Conservation (phyloP, 53 echinoderm and acorn worm species). For the Astropecten irregularis region DNA sequence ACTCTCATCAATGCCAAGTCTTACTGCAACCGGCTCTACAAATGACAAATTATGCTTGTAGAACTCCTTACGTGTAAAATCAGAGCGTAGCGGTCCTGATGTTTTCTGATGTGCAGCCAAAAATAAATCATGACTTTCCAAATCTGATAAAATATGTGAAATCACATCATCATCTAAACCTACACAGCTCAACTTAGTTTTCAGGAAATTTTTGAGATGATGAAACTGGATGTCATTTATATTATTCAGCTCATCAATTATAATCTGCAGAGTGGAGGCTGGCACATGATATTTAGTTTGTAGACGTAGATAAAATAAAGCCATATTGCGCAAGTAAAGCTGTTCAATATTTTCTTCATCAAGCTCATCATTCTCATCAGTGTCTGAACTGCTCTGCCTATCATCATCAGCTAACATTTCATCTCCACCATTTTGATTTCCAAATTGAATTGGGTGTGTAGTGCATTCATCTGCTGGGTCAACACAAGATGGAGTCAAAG, state of each 20-base stretch:
- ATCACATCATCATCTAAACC: background rate
- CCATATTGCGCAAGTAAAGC: background rate
- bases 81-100: background rate
- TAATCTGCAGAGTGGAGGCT: background rate
- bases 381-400: background rate
- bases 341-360: background rate
- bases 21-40: background rate
- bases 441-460: too few species aligned
- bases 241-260: background rate
- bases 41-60: background rate
- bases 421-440: too few species aligned
- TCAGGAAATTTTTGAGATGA: background rate
- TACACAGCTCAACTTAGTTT: background rate
- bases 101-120: too few species aligned
- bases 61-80: background rate
- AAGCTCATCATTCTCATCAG: background rate
- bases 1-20: background rate
- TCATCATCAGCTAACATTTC: background rate
- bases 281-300: constrained; percentile 4
- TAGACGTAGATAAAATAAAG: background rate
- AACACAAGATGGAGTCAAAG: background rate
- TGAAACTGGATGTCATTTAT: background rate
- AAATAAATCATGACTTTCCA: too few species aligned
- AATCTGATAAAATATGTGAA: too few species aligned
- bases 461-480: background rate